Base-by-base conservation (phyloP, 1,140 invertebrate genomes). In the Heliconius himera region DNA sequence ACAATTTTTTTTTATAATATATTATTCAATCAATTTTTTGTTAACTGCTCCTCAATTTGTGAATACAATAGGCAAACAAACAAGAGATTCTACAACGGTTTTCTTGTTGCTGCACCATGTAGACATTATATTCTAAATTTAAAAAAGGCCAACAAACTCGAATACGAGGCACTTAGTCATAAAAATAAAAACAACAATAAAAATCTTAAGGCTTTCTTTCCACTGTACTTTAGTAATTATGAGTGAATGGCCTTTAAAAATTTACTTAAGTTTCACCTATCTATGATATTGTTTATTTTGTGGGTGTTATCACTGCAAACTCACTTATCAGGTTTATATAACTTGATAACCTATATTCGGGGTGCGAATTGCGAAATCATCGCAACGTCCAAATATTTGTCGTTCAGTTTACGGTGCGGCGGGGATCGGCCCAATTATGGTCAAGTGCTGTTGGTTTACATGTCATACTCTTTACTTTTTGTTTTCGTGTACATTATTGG, bases 341-440 rank as follows among this genome's bases (percentile, higher is more conserved):
- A 83, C 74, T 81, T 85, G 85, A 87, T 87, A 87, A 87, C 85
- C 85, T 81, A 85, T 79, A 83, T 87, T 79, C 78, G 41, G 49
- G 73, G 60, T 74, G 82, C 82, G 78, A 81, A 82, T 82, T 81
- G 51, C 70, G 73, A 73, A 80, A 82, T 83, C 74, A 72, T 78
- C 49, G 74, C 79, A 26, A 29, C 73, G 77, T 81, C 51, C 81
- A 83, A 83, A 84, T 78, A 82, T 85, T 82, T 85, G 81, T 51
- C 74, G 74, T 76, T 26, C 75, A 74, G 77, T 74, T 80, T 79
- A 71, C 73, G n/a, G 51, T 74, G 36, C 73, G 71, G 77, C 73
- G 60, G 66, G 41, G 79, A 60, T 82, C 60, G 77, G 75, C 78
- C 73, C 73, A 76, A 73, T 76, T 79, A 80, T 77, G 36, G 71